Conservation (phyloP, 2,797 vertebrate genomes). For the Microcaecilia unicolor region DNA sequence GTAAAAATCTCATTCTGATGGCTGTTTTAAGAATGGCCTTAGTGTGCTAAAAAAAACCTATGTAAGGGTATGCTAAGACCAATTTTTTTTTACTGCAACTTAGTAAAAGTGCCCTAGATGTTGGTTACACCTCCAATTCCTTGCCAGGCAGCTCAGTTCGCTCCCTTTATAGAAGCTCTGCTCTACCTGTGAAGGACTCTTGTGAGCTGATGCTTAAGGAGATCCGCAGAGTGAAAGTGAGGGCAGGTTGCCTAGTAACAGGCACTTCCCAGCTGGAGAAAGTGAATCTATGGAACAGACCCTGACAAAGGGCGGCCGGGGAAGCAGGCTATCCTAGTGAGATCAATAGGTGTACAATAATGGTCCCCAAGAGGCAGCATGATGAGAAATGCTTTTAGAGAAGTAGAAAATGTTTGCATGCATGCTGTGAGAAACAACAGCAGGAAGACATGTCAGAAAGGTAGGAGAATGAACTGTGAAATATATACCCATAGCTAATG, state of each 20-base stretch:
- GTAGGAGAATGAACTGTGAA: constrained; percentile 52
- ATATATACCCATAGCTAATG: constrained; percentile 19
- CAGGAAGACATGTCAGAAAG: constrained; percentile 81
- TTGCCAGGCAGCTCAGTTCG: too few relatives aligned
- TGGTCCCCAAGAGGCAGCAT: constrained; percentile 11
- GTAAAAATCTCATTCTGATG: too few relatives aligned
- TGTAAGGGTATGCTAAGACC: too few relatives aligned
- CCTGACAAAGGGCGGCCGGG: constrained; percentile 10
- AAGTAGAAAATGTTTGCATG: constrained; percentile 18
- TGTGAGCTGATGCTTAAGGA: background rate
- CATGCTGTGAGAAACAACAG: constrained; percentile 28
- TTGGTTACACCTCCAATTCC: too few relatives aligned
- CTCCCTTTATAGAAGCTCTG: too few relatives aligned
- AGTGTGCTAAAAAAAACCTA: too few relatives aligned
- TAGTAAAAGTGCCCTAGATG: too few relatives aligned
- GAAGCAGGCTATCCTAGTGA: too few relatives aligned
- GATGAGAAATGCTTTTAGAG: constrained; percentile 32
- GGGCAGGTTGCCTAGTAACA: constrained; percentile 40
- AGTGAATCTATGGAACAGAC: constrained; percentile 19
- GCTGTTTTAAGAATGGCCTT: too few relatives aligned
- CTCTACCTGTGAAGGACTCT: too few relatives aligned
- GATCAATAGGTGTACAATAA: constrained; percentile 1
- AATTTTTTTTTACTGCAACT: too few relatives aligned
- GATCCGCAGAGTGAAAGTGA: constrained; percentile 9
- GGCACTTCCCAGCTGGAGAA: constrained; percentile 44